Base-by-base conservation (phyloP, 1,140 invertebrate species). In the Coenobita brevimanus region DNA sequence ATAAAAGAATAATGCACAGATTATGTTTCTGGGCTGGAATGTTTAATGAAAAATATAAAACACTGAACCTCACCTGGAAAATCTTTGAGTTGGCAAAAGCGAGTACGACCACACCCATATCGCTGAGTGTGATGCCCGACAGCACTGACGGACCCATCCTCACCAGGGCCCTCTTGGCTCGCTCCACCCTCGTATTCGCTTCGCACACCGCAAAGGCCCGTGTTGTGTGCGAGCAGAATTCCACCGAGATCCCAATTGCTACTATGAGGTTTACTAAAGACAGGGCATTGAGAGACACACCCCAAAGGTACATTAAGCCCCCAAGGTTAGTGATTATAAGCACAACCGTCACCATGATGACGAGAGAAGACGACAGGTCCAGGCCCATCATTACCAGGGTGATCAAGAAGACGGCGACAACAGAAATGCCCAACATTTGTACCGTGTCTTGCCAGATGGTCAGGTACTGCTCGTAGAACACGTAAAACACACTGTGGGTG, bases 201-300 rank as follows among this genome's bases (percentile, higher is more conserved):
- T 92, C 92, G 50, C 95, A 96, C n/a, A 95, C 93, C 24, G 95
- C 94, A 93, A 96, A 99, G 0, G 96, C 94, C 82, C 94, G 94
- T 0, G 96, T 95, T 46, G 98, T 96, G 91, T 99, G 98, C 62
- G 97, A 97, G 91, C 97, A 98, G 92, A 99, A 99, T 93, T 99
- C 98, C 0, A 99, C 98, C 0, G 96, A 96, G 88, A 99, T 98
- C 91, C 98, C 98, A 82, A 97, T 95, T 89, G 96, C 95, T 98
- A 99, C 99, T 78, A 99, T 97, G 84, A 99, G 94, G 94, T 99
- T 99, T 0, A 99, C 97, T n/a, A 98, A 93, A 0, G 97, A 98
- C 0, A 99, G 95, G 24, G 98, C 97, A 93, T 99, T 99, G 3
- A 99, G 93, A 4, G 95, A 94, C 67, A 99, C 97, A 92, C 94